Percentiles rank a stretch among this genome's conserved stretches.
Evolutionary conservation across 1,140 invertebrate species (phyloP).

Genomic region (Diorhabda carinulata): DNA sequence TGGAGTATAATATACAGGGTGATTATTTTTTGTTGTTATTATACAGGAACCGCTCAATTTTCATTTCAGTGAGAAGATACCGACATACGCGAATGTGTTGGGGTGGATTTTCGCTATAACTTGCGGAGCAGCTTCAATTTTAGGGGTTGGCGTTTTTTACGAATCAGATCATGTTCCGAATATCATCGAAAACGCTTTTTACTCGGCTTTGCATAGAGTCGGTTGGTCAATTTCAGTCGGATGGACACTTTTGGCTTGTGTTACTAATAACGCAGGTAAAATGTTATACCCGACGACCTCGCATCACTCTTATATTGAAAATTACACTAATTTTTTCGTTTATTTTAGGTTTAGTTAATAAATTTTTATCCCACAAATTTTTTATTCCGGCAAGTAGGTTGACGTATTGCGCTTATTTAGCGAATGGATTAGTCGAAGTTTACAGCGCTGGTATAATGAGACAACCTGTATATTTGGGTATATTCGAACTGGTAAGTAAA

Average conservation of each 20-base stretch:
- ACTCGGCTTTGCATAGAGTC: slow-evolving; percentile 61
- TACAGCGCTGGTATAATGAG: slow-evolving; percentile 56
- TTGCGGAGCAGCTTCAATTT: slow-evolving; percentile 56
- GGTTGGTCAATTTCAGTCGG: slow-evolving; percentile 63
- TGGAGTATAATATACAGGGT: not conserved
- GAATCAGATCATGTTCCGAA: slow-evolving; percentile 56
- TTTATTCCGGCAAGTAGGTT: slow-evolving; percentile 62
- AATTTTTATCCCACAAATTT: slow-evolving; percentile 60
- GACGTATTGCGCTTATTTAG: slow-evolving; percentile 67
- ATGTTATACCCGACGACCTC: not conserved
- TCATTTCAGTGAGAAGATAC: slow-evolving; percentile 51
- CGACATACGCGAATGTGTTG: slow-evolving; percentile 50
- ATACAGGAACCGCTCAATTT: not conserved
- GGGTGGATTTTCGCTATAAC: slow-evolving; percentile 57
- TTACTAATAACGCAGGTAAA: slow-evolving; percentile 65
- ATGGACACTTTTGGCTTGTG: slow-evolving; percentile 68
- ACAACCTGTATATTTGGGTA: slow-evolving; percentile 52
- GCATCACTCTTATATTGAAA: not conserved
- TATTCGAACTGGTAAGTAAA: slow-evolving; percentile 50
- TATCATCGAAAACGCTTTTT: slow-evolving; percentile 58
- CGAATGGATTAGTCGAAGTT: slow-evolving; percentile 64
- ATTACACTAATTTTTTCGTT: not conserved
- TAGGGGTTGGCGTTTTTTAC: slow-evolving; percentile 60
- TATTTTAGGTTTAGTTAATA: slow-evolving; percentile 53
- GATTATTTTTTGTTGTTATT: no score